A percentile compares a stretch with the other conserved stretches of the same genome.
These are phyloP conservation scores for Linnaemya tessellans DNA, from an alignment of 2,888 invertebrate species.

Conservation along the genomic window DNA sequence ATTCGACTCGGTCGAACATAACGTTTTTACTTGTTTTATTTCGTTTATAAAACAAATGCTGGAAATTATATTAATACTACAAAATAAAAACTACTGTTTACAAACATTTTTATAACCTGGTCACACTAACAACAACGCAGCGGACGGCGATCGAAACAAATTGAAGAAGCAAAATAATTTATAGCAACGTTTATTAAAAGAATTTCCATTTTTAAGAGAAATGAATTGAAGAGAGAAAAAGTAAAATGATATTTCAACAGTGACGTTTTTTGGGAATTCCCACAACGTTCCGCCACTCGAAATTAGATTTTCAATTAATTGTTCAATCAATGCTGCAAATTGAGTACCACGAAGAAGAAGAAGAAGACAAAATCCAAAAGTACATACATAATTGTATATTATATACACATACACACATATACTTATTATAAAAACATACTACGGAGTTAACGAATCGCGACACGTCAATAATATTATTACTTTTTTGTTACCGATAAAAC, in stretches of 20 bases:
- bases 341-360: constrained; percentile 1
- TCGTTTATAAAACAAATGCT: too few relatives aligned
- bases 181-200: too few relatives aligned
- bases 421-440: not conserved
- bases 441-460: constrained; percentile 2
- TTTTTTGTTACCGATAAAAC: constrained; percentile 6
- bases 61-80: too few relatives aligned
- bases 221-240: not conserved
- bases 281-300: constrained; percentile 9
- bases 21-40: too few relatives aligned
- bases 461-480: constrained; percentile 22
- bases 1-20: too few relatives aligned
- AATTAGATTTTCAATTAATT: not conserved
- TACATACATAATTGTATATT: too few relatives aligned
- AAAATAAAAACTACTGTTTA: too few relatives aligned
- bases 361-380: not conserved
- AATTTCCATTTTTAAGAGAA: not conserved
- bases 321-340: constrained; percentile 7
- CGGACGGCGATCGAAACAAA: not conserved
- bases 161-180: not conserved
- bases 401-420: too few relatives aligned
- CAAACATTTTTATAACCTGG: too few relatives aligned
- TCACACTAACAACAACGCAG: not conserved
- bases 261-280: constrained; percentile 65
- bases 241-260: not conserved